Evolutionary conservation across 2,797 vertebrate genomes (phyloP).

Genomic region (Graptemys geographica): DNA sequence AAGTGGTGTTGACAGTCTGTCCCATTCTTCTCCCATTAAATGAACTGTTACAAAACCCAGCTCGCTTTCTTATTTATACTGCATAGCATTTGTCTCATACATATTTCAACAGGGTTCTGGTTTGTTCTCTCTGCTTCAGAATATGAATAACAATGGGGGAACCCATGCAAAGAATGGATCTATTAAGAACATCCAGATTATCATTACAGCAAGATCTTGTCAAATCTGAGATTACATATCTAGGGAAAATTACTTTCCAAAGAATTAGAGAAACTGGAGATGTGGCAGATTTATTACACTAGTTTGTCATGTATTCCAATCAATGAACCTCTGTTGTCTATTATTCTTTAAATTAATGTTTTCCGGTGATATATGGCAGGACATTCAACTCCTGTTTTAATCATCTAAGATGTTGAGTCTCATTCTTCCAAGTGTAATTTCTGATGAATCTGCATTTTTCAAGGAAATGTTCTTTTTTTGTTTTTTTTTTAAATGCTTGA

Average conservation of each 20-base stretch:
- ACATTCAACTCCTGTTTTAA: background rate
- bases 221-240: background rate
- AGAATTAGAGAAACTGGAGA: background rate
- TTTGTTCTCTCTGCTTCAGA: background rate
- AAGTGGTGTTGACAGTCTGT: background rate
- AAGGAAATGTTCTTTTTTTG: background rate
- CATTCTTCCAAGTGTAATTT: background rate
- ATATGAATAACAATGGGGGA: background rate
- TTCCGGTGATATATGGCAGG: background rate
- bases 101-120: background rate
- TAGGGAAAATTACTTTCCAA: background rate
- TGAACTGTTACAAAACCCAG: background rate
- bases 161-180: background rate
- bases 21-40: background rate
- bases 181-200: background rate
- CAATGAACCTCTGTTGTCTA: background rate
- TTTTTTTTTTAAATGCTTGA: background rate
- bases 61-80: background rate
- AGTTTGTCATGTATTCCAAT: background rate
- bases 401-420: background rate
- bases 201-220: background rate
- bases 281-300: background rate
- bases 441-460: background rate
- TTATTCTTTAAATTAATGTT: background rate
- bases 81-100: background rate